Evolutionary conservation across 2,113 vertebrate species (phyloP), one percentile per base, ranked within the genome.

Genomic region (Erinaceus europaeus): DNA sequence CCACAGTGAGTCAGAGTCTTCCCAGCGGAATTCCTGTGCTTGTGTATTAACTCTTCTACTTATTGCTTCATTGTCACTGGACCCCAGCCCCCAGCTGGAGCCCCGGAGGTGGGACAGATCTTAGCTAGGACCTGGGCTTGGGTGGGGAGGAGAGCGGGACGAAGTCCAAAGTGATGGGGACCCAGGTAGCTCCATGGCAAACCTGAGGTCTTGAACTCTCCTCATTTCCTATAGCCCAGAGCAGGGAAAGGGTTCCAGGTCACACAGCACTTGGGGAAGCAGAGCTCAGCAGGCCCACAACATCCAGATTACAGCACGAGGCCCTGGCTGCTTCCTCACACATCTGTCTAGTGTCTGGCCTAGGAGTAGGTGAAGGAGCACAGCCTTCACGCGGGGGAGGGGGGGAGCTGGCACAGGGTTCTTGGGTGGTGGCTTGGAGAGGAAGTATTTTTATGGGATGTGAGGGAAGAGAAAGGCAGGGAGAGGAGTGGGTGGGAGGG

Each of bases 401-500:
- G 32, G 21, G 13, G 9, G 21, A 25, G 36, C 52, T 59, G 46
- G 10, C 42, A 20, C 34, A n/a, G n/a, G n/a, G n/a, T n/a, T n/a
- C n/a, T n/a, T n/a, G n/a, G n/a, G n/a, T n/a, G n/a, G n/a, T n/a
- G n/a, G n/a, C n/a, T n/a, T n/a, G n/a, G n/a, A n/a, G n/a, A n/a
- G n/a, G n/a, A n/a, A n/a, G n/a, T n/a, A 59, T 59, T 59, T 59
- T 29, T 23, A 23, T 27, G 55, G 55, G 55, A 59, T 9, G 29
- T 4, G 20, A 14, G 13, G 13, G 17, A 4, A 11, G 14, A 62
- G 62, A 18, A 27, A n/a, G n/a, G n/a, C n/a, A n/a, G n/a, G n/a
- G n/a, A n/a, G n/a, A n/a, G n/a, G 46, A 62, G 15, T 46, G 36
- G 32, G 42, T 2, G 8, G 1, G 3, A 0, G 9, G 18, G 17